Percentiles rank a stretch among this genome's conserved stretches.
Conservation (phyloP, 2,888 invertebrate species). For the Stictocephala bisonia region DNA sequence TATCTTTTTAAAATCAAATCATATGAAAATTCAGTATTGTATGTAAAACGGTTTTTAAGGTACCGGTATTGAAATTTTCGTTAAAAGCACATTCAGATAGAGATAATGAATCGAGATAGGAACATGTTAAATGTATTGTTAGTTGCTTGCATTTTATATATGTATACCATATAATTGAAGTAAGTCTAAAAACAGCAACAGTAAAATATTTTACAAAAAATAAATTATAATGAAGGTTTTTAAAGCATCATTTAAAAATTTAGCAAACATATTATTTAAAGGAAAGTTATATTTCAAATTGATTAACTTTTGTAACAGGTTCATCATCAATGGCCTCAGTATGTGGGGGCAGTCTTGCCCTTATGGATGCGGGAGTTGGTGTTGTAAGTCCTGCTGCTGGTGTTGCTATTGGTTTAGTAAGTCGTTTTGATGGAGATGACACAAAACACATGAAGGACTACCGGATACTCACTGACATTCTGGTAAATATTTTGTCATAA, state of each 20-base stretch:
- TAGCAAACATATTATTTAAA: neutral
- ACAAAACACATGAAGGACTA: conserved; percentile 79
- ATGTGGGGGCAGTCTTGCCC: conserved; percentile 93
- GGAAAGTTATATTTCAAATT: neutral
- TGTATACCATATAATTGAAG: no score
- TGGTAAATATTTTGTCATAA: conserved; percentile 68
- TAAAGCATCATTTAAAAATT: neutral
- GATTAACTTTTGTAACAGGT: conserved; percentile 67
- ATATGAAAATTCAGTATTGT: no score
- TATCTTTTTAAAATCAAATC: no score
- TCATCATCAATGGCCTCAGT: conserved; percentile 99
- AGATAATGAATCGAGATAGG: no score
- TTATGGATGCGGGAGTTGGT: conserved; percentile 96
- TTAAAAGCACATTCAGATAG: no score
- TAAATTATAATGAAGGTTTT: no score
- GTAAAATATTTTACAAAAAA: no score
- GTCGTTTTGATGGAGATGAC: conserved; percentile 68
- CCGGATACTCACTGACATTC: conserved; percentile 88
- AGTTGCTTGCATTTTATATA: no score
- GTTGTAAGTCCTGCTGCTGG: conserved; percentile 86
- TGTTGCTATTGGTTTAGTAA: conserved; percentile 93
- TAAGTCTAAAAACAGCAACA: no score
- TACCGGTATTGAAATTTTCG: no score
- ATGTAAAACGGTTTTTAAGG: no score
- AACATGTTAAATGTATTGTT: no score